Conservation (phyloP, 1,140 invertebrate genomes). For the Drosophila bocqueti region DNA sequence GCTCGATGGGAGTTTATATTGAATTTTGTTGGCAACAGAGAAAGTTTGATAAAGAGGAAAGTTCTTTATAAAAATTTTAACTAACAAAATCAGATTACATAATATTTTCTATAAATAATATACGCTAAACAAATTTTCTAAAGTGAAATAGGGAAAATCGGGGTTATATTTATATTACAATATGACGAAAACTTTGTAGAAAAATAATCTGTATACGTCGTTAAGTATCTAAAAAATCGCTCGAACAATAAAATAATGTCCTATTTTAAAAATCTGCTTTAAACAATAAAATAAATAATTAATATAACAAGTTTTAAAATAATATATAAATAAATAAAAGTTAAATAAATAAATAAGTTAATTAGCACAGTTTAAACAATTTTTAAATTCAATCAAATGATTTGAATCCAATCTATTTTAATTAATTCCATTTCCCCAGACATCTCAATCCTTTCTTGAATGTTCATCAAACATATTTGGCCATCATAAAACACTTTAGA, state of each 20-base stretch:
- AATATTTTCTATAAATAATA: background rate
- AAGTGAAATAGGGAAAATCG: background rate
- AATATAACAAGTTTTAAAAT: background rate
- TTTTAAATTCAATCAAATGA: too few species aligned
- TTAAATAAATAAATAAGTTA: too few species aligned
- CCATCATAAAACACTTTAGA: conserved; percentile 27
- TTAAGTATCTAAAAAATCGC: background rate
- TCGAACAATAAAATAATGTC: background rate
- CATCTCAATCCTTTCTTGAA: background rate
- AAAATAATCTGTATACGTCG: background rate
- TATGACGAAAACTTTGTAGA: background rate
- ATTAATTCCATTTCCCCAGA: background rate
- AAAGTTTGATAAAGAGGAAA: conserved; percentile 1
- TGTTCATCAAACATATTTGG: conserved; percentile 16
- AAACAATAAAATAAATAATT: too few species aligned
- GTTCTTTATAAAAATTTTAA: background rate
- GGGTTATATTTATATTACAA: background rate
- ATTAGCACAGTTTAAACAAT: too few species aligned
- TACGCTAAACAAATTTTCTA: background rate
- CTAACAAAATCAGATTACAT: background rate
- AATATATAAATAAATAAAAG: too few species aligned
- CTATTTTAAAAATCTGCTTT: too few species aligned
- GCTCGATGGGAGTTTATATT: background rate
- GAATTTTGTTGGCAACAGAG: conserved; percentile 8
- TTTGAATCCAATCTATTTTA: background rate